Conservation (phyloP, 2,888 invertebrate species). For the Netelia virgata region DNA sequence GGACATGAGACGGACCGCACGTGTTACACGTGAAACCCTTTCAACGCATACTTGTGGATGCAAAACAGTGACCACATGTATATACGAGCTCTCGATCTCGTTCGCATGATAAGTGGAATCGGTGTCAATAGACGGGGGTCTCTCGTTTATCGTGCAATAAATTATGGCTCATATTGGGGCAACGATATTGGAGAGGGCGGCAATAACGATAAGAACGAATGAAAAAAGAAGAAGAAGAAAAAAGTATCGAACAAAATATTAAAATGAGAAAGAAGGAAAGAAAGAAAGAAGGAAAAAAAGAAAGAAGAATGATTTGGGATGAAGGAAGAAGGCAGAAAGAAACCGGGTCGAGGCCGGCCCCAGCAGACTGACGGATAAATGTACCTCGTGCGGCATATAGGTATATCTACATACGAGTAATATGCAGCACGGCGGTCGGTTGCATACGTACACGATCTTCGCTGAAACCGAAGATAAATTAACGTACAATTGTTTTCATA, state of each 20-base stretch:
- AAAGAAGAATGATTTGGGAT: constrained; percentile 37
- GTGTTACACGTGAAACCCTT: background rate
- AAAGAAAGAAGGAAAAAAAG: constrained; percentile 28
- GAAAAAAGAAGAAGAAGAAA: constrained; percentile 1
- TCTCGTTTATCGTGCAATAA: constrained; percentile 53
- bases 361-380: constrained; percentile 49
- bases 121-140: constrained; percentile 19
- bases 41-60: background rate
- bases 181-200: background rate
- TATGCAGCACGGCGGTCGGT: background rate
- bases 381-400: background rate
- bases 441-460: background rate
- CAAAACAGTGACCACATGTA: background rate
- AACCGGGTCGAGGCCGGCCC: constrained; percentile 79
- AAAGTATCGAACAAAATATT: background rate
- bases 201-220: background rate
- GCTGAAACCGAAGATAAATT: too few relatives aligned
- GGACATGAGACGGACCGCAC: background rate
- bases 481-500: too few relatives aligned
- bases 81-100: background rate
- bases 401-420: background rate
- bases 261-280: constrained; percentile 31
- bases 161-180: constrained; percentile 36
- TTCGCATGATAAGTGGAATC: constrained; percentile 7
- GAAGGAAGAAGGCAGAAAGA: constrained; percentile 40